Evolutionary conservation across 2,888 invertebrate genomes (phyloP).

Genomic region (Sussaba pulchella): DNA sequence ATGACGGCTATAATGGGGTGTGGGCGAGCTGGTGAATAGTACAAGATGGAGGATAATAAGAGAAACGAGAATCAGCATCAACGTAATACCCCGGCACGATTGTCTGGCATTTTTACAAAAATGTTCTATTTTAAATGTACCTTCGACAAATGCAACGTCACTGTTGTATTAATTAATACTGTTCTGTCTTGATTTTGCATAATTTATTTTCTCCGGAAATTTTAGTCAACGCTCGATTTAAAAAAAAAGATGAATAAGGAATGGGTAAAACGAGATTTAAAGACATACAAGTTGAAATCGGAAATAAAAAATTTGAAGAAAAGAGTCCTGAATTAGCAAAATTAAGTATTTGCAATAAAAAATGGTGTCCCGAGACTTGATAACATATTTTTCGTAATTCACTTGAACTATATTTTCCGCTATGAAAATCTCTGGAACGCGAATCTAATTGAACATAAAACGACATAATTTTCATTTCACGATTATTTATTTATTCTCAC

Average conservation of each 20-base stretch:
- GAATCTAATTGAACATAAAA: no score
- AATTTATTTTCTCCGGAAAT: not conserved
- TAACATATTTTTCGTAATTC: no score
- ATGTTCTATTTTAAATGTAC: no score
- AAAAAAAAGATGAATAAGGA: not conserved
- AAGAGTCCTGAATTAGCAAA: no score
- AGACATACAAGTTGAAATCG: not conserved
- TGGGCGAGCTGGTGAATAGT: constrained; percentile 4
- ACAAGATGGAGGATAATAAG: constrained; percentile 20
- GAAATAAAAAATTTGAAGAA: not conserved
- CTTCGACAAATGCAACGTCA: not conserved
- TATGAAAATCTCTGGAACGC: no score
- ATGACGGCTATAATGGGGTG: constrained; percentile 15
- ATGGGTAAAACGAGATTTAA: no score
- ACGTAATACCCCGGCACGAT: constrained; percentile 1
- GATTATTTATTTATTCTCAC: no score
- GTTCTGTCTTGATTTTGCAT: constrained; percentile 2
- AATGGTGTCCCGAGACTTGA: no score
- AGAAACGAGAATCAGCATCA: constrained; percentile 30
- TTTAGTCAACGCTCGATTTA: not conserved
- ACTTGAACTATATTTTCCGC: no score
- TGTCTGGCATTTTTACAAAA: constrained; percentile 3
- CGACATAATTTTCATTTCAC: no score
- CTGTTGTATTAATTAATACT: not conserved
- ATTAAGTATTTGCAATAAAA: not conserved